Base-by-base conservation (phyloP, 1,140 invertebrate species). In the Zeugodacus cucurbitae region DNA sequence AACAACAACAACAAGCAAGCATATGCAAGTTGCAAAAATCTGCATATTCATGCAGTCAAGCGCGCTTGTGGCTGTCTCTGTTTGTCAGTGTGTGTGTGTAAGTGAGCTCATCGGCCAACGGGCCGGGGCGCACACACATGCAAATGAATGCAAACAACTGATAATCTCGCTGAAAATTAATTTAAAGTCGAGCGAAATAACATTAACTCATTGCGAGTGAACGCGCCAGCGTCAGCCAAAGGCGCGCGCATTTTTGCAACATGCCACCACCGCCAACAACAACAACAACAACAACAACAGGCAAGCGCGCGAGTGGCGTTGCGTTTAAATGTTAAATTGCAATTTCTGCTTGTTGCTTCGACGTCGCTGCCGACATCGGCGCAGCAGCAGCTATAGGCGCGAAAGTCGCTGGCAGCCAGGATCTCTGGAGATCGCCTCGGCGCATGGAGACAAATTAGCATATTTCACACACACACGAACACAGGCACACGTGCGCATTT, bases 111-210 rank as follows among this genome's bases (percentile, higher is more conserved):
- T n/a, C n/a, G n/a, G n/a, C n/a, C n/a, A n/a, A n/a, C n/a, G n/a
- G n/a, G n/a, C n/a, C n/a, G n/a, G n/a, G n/a, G n/a, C n/a, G n/a
- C n/a, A 4, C 67, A 41, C 22, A 74, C 67, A 48, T 34, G 41
- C 22, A 82, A 44, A 82, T 48, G 74, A 22, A 82, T 82, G 74
- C 74, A 82, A 82, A 82, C 74, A 82, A 82, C 74, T 82, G 74
- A 82, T 82, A 82, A 82, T 82, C 74, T 82, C 74, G 41, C 74
- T 37, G 74, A 82, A 82, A 82, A 82, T 82, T 82, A 82, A 82
- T 82, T 82, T 82, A 82, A 82, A 82, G 74, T 82, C 74, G 74
- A 82, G 44, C 44, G 74, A 82, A 82, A 82, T 82, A 82, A 82
- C 74, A 82, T 82, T 82, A 82, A 82, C 74, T 82, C 74, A 82